Base-by-base conservation (phyloP, 2,888 invertebrate genomes). In the Caenorhabditis imperialis region DNA sequence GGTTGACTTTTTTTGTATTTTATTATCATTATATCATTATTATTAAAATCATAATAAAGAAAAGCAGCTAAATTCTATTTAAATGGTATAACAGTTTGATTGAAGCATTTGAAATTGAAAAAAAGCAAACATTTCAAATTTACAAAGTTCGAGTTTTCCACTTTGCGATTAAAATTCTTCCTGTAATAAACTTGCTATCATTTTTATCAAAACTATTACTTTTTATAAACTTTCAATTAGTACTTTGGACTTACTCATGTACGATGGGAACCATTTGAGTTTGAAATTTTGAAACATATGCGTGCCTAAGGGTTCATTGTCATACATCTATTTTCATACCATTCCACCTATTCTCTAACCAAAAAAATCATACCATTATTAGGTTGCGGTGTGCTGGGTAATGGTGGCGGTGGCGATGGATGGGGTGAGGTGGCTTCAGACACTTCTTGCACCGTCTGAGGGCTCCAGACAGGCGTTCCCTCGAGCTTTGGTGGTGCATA, bases 361-460 rank as follows among this genome's bases (percentile, higher is more conserved):
- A 35, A 35, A 10, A 50, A 40, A 42, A 37, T 38, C 72, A 47
- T 72, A 65, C 65, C 73, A 48, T 65, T 57, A 37, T 30, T 69
- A 45, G 74, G 74, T 57, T 55, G 74, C 38, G 74, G 74, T 54
- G 74, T 74, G 27, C 38, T 55, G 30, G 74, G 74, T 4, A 74
- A 48, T 20, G 74, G 74, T 50, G 74, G 74, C 33, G 74, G 74
- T 51, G 74, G 60, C 37, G 61, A 61, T 48, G 60, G 44, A 3
- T 38, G 16, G 14, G 54, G 44, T 30, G 44, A n/a, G 18, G 33
- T 12, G 30, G 20, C 38, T 16, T 54, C 44, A 2, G 37, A 8
- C 27, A 35, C 54, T 14, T 22, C 33, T 6, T 22, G 42, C 22
- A 54, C 20, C 3, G 48, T 14, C 35, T 25, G 20, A 27, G 71